These are phyloP conservation scores for Lathamus discolor DNA, from an alignment of 2,113 vertebrate genomes.

Conservation along the genomic window DNA sequence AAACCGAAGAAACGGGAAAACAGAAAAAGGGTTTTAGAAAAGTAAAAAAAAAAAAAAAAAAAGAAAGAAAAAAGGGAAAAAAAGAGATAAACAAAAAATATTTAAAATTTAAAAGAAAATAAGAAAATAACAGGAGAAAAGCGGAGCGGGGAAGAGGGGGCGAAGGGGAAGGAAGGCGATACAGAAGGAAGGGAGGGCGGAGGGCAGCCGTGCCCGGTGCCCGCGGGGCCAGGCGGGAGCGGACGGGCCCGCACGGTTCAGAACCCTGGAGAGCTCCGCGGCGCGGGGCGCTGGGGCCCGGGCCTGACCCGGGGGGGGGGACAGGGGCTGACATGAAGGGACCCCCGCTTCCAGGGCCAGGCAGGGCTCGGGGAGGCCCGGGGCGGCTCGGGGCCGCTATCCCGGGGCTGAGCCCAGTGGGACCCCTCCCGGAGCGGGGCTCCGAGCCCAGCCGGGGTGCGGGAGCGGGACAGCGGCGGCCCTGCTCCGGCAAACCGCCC, in stretches of 20 bases:
- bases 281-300: background rate
- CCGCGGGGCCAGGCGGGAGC: background rate
- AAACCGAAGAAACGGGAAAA: background rate
- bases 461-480: background rate
- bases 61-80: rapidly evolving
- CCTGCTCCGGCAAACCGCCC: background rate
- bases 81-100: background rate
- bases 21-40: background rate
- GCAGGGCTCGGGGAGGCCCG: no score
- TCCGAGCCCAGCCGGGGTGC: background rate
- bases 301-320: background rate
- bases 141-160: background rate
- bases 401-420: background rate
- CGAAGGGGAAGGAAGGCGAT: background rate
- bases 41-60: background rate
- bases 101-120: background rate
- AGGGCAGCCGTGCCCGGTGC: background rate
- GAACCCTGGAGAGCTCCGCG: slow-evolving; percentile 37
- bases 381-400: no score
- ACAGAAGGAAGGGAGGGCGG: background rate
- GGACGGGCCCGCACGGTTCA: background rate
- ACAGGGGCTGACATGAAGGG: background rate
- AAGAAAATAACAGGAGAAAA: background rate
- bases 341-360: background rate
- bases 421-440: background rate